Conservation (phyloP, 1,140 invertebrate species). For the Planococcus citri region DNA sequence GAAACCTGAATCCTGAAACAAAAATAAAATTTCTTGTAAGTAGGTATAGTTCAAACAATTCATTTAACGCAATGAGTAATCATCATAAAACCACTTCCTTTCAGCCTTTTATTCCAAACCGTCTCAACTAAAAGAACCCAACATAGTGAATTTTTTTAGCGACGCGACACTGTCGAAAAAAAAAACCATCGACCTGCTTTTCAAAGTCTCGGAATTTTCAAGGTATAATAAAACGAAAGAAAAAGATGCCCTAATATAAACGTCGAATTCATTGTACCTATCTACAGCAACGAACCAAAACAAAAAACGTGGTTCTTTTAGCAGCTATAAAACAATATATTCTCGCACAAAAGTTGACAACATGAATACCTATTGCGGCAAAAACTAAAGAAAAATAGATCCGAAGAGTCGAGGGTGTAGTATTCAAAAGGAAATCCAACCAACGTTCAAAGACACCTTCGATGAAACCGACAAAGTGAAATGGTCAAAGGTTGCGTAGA, state of each 20-base stretch:
- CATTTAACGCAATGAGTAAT: neutral
- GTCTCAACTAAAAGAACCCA: neutral
- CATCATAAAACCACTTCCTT: neutral
- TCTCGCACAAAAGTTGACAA: neutral
- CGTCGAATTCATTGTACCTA: neutral
- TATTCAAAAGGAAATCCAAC: neutral
- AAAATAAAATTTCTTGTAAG: no score
- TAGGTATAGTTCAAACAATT: no score
- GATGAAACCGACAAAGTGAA: no score
- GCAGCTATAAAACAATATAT: neutral
- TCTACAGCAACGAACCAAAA: neutral
- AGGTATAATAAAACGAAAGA: neutral
- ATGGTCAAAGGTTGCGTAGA: no score
- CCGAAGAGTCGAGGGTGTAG: no score
- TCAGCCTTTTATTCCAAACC: neutral
- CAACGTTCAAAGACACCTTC: no score
- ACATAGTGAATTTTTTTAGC: neutral
- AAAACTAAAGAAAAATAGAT: neutral
- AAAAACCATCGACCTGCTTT: neutral
- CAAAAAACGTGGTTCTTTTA: neutral
- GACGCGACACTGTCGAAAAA: neutral
- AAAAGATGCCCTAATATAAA: neutral
- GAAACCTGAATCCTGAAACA: no score
- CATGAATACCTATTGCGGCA: neutral
- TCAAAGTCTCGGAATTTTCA: neutral